Conservation (phyloP, 2,113 vertebrate species). For the Embiotoca jacksoni region DNA sequence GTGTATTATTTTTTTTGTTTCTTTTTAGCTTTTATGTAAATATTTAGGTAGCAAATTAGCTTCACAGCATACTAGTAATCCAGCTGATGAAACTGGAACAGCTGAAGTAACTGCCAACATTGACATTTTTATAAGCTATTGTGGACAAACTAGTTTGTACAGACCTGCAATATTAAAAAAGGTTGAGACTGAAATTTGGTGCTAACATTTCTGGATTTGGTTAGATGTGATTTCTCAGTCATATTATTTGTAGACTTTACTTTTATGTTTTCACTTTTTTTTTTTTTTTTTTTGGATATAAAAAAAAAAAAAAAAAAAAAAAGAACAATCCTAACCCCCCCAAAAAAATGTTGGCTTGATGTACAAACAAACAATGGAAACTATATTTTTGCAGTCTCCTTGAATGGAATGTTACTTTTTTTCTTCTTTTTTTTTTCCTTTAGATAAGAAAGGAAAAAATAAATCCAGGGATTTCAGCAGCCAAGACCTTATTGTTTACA, state of each 20-base stretch:
- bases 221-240: constrained; percentile 64
- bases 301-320: neutral
- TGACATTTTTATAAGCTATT: constrained; percentile 59
- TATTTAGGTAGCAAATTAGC: constrained; percentile 61
- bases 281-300: constrained; percentile 9
- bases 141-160: constrained; percentile 72
- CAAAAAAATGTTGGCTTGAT: constrained; percentile 51
- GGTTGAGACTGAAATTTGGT: constrained; percentile 70
- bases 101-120: constrained; percentile 59
- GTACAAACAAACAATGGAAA: constrained; percentile 64
- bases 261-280: constrained; percentile 40
- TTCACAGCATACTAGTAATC: constrained; percentile 50
- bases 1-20: constrained; percentile 42
- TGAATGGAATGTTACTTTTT: constrained; percentile 60
- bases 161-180: constrained; percentile 59
- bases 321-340: constrained; percentile 32
- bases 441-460: constrained; percentile 28
- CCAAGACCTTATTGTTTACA: constrained; percentile 47
- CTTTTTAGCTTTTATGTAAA: constrained; percentile 67
- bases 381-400: constrained; percentile 72
- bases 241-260: constrained; percentile 57
- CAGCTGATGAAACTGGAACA: constrained; percentile 54
- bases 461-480: constrained; percentile 62
- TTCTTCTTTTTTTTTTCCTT: constrained; percentile 43
- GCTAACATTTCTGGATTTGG: constrained; percentile 70